A percentile compares a stretch with the other conserved stretches of the same genome.
These are phyloP conservation scores for Otis tarda DNA, from an alignment of 2,113 vertebrate genomes.

Conservation along the genomic window DNA sequence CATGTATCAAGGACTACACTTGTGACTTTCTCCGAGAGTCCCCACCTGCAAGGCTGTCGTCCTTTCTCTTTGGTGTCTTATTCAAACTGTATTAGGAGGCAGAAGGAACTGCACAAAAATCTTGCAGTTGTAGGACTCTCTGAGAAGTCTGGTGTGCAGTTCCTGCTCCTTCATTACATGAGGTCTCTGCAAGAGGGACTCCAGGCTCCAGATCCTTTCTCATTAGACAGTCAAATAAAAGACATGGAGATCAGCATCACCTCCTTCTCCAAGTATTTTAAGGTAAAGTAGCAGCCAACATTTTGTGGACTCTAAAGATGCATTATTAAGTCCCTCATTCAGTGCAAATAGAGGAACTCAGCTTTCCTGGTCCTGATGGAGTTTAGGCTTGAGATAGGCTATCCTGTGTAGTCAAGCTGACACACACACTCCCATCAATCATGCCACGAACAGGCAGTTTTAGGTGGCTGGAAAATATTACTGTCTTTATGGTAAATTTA, in stretches of 20 bases:
- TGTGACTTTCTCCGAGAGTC: not conserved
- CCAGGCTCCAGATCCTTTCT: not conserved
- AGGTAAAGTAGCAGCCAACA: not conserved
- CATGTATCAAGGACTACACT: not conserved
- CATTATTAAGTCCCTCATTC: not conserved
- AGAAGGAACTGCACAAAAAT: not conserved
- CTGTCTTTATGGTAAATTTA: not conserved
- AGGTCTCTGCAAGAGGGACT: not conserved
- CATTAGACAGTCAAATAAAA: not conserved
- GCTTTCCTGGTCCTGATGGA: not conserved
- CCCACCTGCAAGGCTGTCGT: not conserved
- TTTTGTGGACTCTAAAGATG: not conserved
- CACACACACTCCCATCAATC: fast-evolving
- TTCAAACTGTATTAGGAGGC: not conserved
- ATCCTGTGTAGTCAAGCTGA: not conserved
- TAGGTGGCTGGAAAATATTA: not conserved
- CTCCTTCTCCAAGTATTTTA: not conserved
- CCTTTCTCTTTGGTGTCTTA: not conserved
- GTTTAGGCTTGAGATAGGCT: not conserved
- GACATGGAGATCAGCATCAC: not conserved
- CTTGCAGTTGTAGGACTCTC: not conserved
- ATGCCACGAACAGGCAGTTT: not conserved
- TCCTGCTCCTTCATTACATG: not conserved
- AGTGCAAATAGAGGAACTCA: not conserved
- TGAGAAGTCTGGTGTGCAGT: not conserved